Conservation (phyloP, 37 sponge, comb jelly and placozoan species). For the Cladorhizidae sp. region DNA sequence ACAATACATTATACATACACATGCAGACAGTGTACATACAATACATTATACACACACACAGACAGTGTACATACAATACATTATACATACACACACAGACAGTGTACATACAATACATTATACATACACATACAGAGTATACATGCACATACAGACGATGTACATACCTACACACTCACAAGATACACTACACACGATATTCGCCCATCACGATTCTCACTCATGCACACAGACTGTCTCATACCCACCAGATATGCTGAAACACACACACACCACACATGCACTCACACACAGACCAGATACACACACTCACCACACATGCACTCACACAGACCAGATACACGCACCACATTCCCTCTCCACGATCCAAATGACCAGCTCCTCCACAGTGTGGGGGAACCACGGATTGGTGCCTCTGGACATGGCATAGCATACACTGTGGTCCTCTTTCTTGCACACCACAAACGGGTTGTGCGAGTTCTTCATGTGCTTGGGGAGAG, state of each 20-base stretch:
- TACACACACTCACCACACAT: not conserved
- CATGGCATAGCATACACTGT: slow-evolving; percentile 38
- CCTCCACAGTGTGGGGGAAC: slow-evolving; percentile 81
- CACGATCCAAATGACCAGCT: slow-evolving; percentile 77
- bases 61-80: too few species aligned
- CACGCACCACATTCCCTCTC: slow-evolving; percentile 69
- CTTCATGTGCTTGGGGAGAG: slow-evolving; percentile 62
- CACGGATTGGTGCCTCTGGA: slow-evolving; percentile 49
- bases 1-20: too few species aligned
- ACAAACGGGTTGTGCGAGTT: slow-evolving; percentile 19
- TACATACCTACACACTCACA: too few species aligned
- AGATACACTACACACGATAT: too few species aligned
- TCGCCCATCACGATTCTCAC: too few species aligned
- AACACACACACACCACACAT: too few species aligned
- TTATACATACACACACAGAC: too few species aligned
- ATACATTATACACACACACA: too few species aligned
- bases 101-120: slow-evolving; percentile 4
- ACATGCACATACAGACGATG: not conserved
- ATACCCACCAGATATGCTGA: too few species aligned
- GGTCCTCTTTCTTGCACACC: slow-evolving; percentile 48
- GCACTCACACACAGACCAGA: not conserved
- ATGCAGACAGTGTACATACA: too few species aligned
- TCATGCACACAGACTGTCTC: too few species aligned
- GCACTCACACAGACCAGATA: not conserved
- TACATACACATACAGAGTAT: slow-evolving; percentile 13